Conservation (phyloP, 2,888 invertebrate species). For the Mylabris sibirica region DNA sequence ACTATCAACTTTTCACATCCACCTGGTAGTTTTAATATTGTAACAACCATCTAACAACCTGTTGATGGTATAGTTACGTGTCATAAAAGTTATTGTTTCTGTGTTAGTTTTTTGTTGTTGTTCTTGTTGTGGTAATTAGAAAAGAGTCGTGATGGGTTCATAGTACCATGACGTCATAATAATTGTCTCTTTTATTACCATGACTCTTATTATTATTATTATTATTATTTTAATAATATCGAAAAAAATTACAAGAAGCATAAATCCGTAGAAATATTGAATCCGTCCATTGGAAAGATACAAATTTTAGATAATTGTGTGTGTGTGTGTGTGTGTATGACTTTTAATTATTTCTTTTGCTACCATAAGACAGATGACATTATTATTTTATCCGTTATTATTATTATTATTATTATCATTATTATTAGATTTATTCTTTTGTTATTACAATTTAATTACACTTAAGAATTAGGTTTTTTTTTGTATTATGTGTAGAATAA, state of each 20-base stretch:
- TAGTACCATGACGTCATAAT: constrained; percentile 25
- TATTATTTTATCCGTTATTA: constrained; percentile 5
- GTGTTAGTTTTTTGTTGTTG: background rate
- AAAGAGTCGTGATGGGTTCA: constrained; percentile 28
- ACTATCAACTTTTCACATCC: background rate
- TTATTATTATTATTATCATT: no score
- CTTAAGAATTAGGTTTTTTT: background rate
- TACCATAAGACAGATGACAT: background rate
- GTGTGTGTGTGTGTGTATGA: background rate
- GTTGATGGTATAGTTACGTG: constrained; percentile 6
- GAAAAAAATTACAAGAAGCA: background rate
- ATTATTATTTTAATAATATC: constrained; percentile 1
- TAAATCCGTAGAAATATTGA: constrained; percentile 2
- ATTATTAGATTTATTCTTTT: no score
- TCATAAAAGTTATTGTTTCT: background rate
- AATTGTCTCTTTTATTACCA: constrained; percentile 12
- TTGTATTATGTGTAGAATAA: background rate
- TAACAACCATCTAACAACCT: constrained; percentile 4
- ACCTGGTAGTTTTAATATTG: background rate
- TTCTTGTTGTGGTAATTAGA: constrained; percentile 33
- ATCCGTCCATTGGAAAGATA: constrained; percentile 8
- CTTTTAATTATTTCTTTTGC: background rate
- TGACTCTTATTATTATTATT: background rate
- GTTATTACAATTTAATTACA: no score
- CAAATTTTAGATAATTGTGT: background rate